Conservation (phyloP, 2,113 vertebrate genomes). For the Solea senegalensis region DNA sequence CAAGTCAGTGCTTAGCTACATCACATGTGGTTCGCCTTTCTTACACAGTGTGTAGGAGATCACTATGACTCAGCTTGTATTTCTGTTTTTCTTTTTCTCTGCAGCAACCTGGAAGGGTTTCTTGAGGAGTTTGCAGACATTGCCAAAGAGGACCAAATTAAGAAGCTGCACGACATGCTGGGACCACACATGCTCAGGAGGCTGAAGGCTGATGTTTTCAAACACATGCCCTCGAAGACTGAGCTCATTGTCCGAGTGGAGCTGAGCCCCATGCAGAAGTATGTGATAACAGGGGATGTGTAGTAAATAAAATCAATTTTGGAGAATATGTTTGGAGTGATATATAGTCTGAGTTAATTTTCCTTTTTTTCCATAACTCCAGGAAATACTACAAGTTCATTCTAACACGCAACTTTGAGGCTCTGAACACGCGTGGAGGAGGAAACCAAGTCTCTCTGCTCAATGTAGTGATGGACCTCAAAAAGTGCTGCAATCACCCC, state of each 20-base stretch:
- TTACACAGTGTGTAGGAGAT: neutral
- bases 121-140: slow-evolving; percentile 98
- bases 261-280: slow-evolving; percentile 98
- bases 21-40: neutral
- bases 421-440: slow-evolving; percentile 93
- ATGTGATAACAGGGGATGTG: slow-evolving; percentile 52
- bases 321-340: too few species aligned
- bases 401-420: slow-evolving; percentile 96
- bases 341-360: neutral
- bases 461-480: slow-evolving; percentile 98
- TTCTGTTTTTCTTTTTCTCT: slow-evolving; percentile 3
- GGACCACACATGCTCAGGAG: slow-evolving; percentile 97
- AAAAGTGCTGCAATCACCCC: slow-evolving; percentile 98
- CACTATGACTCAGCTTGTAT: neutral
- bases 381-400: slow-evolving; percentile 99
- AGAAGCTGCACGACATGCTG: slow-evolving; percentile 97
- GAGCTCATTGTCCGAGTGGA: slow-evolving; percentile 97
- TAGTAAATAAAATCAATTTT: neutral
- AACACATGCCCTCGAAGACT: slow-evolving; percentile 98
- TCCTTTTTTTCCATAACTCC: slow-evolving; percentile 19
- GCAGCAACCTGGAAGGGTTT: slow-evolving; percentile 96
- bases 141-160: slow-evolving; percentile 98
- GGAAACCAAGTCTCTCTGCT: slow-evolving; percentile 97
- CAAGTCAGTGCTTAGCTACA: slow-evolving; percentile 83
- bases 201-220: slow-evolving; percentile 97